Evolutionary conservation across 2,113 vertebrate genomes (phyloP).

Genomic region (Chlamydotis undulata): DNA sequence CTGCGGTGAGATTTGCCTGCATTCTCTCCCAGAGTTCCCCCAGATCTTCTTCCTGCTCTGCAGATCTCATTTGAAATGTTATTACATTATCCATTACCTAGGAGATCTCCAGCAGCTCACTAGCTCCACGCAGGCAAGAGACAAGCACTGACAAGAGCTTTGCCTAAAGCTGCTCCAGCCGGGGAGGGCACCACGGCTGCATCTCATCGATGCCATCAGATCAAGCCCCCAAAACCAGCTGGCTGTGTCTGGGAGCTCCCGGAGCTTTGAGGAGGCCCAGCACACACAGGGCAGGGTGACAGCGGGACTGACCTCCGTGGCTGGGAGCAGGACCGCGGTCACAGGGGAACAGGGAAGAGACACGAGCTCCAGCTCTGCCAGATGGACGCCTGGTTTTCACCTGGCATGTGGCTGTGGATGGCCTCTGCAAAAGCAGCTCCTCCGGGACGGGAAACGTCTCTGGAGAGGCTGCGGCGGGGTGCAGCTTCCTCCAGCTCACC

Average conservation of each 20-base stretch:
- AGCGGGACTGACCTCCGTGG: background rate
- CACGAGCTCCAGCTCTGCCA: fast-evolving
- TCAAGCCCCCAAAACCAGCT: background rate
- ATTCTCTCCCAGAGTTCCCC: conserved; percentile 51
- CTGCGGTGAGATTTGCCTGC: conserved; percentile 49
- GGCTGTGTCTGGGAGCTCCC: background rate
- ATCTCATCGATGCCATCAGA: background rate
- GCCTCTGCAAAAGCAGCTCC: background rate
- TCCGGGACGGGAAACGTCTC: background rate
- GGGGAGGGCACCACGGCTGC: background rate
- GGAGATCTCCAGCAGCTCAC: conserved; percentile 56
- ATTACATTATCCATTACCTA: conserved; percentile 58
- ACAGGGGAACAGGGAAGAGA: fast-evolving
- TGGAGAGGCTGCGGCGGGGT: background rate
- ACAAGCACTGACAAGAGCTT: background rate
- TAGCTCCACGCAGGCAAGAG: conserved; percentile 47
- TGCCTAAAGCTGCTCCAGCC: background rate
- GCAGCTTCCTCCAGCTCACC: background rate
- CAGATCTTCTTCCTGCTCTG: conserved; percentile 45
- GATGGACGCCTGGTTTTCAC: background rate
- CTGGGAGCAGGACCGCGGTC: fast-evolving
- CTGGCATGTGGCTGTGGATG: fast-evolving
- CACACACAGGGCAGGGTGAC: background rate
- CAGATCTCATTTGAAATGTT: conserved; percentile 62
- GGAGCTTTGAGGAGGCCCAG: background rate